Evolutionary conservation across 2,888 invertebrate genomes (phyloP), one percentile per base, ranked within the genome.

Genomic region (Drosophila multiciliata): DNA sequence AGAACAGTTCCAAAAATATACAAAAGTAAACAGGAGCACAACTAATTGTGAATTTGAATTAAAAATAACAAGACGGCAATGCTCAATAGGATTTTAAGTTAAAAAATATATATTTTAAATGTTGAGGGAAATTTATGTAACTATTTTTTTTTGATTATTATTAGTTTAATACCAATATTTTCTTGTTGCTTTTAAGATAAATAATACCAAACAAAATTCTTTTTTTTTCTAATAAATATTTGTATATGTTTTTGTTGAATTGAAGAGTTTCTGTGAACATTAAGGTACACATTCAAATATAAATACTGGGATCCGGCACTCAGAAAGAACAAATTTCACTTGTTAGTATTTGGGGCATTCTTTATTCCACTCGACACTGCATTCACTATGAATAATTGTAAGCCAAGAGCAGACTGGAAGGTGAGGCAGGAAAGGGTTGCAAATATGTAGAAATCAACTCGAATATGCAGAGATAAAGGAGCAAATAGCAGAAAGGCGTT

Each of bases 251-350:
- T 7, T 23, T 2, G 38, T 17, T 29, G 12, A 29, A 8, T 29
- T n/a, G 5, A 17, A 38, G 23, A 38, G 23, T 32, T 7, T 20
- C 15, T 29, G 29, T 2, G 17, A 26, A 17, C 29, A 68, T 58
- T 72, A 75, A 66, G 71, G 58, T 54, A 60, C 61, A 72, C 75
- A 81, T 68, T 78, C 66, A 78, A 85, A 83, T 76, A 63, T 67
- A 78, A 77, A 75, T 73, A 62, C 68, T 73, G 23, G 20, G 62
- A 26, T 73, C 65, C 65, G 62, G 65, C 52, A 48, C 52, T 45
- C 29, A 57, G 62, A 73, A 67, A 62, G 35, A 60, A 64, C 61
- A 50, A 53, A 62, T 26, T 62, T 59, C 71, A 45, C 48, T 40
- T 42, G 3, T 52, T 45, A 29, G 50, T 50, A 66, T 58, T 54